These are phyloP conservation scores for Adineta ricciae DNA, from an alignment of 2,888 invertebrate species.

Conservation along the genomic window DNA sequence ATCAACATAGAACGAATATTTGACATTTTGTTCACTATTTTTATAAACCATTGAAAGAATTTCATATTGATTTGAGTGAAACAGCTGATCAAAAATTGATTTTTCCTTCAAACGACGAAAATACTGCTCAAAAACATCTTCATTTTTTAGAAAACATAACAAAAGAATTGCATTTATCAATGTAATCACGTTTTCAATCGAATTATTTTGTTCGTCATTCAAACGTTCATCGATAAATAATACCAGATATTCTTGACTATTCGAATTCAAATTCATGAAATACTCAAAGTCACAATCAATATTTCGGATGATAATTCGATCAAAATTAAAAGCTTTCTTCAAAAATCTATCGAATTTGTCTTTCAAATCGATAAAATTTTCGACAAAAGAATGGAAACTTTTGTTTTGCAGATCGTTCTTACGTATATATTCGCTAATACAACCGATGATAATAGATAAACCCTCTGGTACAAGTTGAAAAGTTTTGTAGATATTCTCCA, in stretches of 20 bases:
- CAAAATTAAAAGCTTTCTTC: too few species aligned
- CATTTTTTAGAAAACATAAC: not conserved
- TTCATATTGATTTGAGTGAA: too few species aligned
- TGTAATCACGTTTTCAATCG: constrained; percentile 36
- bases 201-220: constrained; percentile 81
- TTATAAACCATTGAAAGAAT: too few species aligned
- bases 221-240: constrained; percentile 97
- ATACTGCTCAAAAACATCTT: not conserved
- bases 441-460: constrained; percentile 84
- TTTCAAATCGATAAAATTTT: constrained; percentile 70
- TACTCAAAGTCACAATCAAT: constrained; percentile 54
- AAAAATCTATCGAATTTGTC: constrained; percentile 96
- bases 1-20: too few species aligned
- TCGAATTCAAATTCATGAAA: constrained; percentile 89
- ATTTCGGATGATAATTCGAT: not conserved
- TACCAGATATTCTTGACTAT: constrained; percentile 93
- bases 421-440: constrained; percentile 76
- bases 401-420: not conserved
- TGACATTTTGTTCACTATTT: too few species aligned
- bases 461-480: constrained; percentile 83
- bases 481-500: constrained; percentile 93
- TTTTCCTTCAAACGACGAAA: not conserved
- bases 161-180: not conserved
- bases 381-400: too few species aligned
- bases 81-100: too few species aligned